Evolutionary conservation across 2,888 invertebrate species (phyloP), one percentile per base, ranked within the genome.

Genomic region (Mythimna impura): DNA sequence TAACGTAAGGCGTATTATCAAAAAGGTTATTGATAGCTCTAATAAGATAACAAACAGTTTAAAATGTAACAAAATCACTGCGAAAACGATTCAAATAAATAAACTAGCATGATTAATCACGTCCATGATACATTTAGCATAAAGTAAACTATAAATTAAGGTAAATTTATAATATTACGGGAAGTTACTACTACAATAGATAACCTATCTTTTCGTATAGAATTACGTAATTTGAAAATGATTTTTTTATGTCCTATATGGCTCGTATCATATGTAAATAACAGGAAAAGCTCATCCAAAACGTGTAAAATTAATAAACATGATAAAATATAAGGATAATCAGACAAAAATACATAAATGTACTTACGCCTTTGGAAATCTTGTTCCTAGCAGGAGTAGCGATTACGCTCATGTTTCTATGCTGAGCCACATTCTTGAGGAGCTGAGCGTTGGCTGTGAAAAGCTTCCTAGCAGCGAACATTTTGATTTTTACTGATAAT

Each of bases 381-480:
- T 93, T 94, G 54, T 90, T 90, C 66, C 93, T 92, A 0, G 94
- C 88, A 0, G 95, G 94, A 9, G 90, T 86, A 25, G 90, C 80
- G 66, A 93, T 85, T 0, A 87, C 94, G 71, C 92, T 94, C 95
- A 95, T 95, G 80, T 92, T 93, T 55, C 95, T 93, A 62, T 92
- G 91, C 72, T 93, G 94, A 8, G 91, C 89, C 3, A 91, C 93
- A 92, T 92, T 94, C 76, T 91, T 94, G 62, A 92, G 78, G 70
- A 94, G 77, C 69, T 91, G 92, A 54, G 89, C 87, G 82, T 92
- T 92, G 57, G 90, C 88, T 82, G 90, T 94, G 52, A 94, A 81
- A 7, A 95, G 89, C 84, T 84, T 94, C 73, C 94, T 92, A 82
- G 92, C 85, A 14, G 93, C 94, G 25, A 93, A 84, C 95, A 95